Percentiles rank a stretch among this genome's conserved stretches.
These are phyloP conservation scores for Atta texana DNA, from an alignment of 1,140 invertebrate genomes.

Conservation along the genomic window DNA sequence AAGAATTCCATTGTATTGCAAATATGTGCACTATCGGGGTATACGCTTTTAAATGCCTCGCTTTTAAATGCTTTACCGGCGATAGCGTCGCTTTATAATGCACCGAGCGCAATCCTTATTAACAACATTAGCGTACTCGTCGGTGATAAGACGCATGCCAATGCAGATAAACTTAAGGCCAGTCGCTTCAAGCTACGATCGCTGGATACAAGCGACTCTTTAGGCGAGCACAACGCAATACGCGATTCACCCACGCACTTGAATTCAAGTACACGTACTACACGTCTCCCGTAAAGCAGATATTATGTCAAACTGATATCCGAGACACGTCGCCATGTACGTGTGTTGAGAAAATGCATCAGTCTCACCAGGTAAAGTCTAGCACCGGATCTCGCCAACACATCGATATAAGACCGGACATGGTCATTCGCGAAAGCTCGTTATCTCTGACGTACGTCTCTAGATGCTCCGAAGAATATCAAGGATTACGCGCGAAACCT, in stretches of 20 bases:
- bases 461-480: slow-evolving; percentile 1
- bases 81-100: slow-evolving; percentile 9
- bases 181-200: slow-evolving; percentile 11
- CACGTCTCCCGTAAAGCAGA: neutral
- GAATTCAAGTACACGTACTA: slow-evolving; percentile 22
- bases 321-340: neutral
- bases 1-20: neutral
- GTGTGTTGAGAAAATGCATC: neutral
- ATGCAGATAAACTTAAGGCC: slow-evolving; percentile 34
- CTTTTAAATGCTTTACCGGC: neutral
- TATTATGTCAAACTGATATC: neutral
- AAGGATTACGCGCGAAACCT: neutral
- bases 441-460: slow-evolving; percentile 7
- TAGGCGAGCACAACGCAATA: slow-evolving; percentile 20
- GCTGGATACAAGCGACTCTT: neutral
- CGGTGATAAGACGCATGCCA: slow-evolving; percentile 34
- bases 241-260: slow-evolving; percentile 58
- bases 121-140: slow-evolving; percentile 37
- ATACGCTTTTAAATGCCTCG: slow-evolving; percentile 32
- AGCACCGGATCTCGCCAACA: slow-evolving; percentile 75
- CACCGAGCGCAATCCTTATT: slow-evolving; percentile 23
- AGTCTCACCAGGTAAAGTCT: slow-evolving; percentile 67
- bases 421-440: neutral
- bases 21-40: slow-evolving; percentile 5
- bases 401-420: slow-evolving; percentile 68